phyloP scores from a whole-genome alignment of 2,797 vertebrate species.

The Enteromius paludinosus region DNA sequence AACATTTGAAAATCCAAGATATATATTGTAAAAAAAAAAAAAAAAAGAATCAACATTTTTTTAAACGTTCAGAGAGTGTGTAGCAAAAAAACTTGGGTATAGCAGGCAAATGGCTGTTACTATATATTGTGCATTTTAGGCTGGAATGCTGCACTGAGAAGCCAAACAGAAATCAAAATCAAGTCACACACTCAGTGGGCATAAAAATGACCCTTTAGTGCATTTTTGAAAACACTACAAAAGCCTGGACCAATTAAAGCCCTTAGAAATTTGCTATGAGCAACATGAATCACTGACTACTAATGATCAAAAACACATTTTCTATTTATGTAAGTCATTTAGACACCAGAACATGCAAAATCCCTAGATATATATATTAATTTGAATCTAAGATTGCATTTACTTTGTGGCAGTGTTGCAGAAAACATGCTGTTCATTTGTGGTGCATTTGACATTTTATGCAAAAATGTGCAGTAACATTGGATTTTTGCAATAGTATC shows the following conservation, averaged over 20 bases:
- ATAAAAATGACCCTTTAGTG: constrained; percentile 13
- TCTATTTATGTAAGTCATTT: background rate
- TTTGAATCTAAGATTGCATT: background rate
- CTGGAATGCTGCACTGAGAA: background rate
- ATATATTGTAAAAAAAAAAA: too few relatives aligned
- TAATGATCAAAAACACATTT: background rate
- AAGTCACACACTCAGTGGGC: constrained; percentile 14
- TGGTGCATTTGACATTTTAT: background rate
- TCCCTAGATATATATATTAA: background rate
- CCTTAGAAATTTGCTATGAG: background rate
- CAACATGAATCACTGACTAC: constrained; percentile 16
- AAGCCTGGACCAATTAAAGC: constrained; percentile 5
- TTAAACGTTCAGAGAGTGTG: too few relatives aligned
- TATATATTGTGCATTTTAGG: background rate
- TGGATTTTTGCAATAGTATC: background rate
- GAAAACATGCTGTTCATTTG: background rate
- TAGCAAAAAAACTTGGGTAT: too few relatives aligned
- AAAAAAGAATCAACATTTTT: too few relatives aligned
- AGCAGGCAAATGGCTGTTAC: background rate
- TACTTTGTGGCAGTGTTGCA: constrained; percentile 13
- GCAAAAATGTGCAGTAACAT: background rate
- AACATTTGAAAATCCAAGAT: too few relatives aligned
- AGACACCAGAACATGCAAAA: background rate
- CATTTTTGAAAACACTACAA: background rate
- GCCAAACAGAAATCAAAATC: background rate